A percentile compares a stretch with the other conserved stretches of the same genome.
These are phyloP conservation scores for Amblyjoppa proteus DNA, from an alignment of 2,888 invertebrate species.

Conservation along the genomic window DNA sequence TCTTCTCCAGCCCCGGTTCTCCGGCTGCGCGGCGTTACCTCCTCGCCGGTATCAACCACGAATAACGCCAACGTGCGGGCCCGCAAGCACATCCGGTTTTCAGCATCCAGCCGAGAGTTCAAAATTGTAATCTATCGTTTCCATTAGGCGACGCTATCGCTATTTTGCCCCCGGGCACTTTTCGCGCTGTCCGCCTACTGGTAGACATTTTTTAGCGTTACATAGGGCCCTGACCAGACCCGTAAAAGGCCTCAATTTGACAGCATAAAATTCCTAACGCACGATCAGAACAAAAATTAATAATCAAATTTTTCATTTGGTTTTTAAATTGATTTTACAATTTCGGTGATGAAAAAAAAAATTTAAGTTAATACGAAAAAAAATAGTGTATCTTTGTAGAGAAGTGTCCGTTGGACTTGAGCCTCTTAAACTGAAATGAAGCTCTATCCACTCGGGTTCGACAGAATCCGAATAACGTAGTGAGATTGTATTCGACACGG, in stretches of 20 bases:
- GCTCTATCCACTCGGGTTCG: too few species aligned
- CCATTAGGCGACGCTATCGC: not conserved
- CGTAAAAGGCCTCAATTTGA: not conserved
- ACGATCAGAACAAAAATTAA: not conserved
- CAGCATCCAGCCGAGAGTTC: not conserved
- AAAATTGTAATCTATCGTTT: constrained; percentile 35
- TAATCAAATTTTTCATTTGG: not conserved
- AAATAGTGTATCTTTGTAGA: not conserved
- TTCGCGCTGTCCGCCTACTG: not conserved
- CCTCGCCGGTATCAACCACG: constrained; percentile 41
- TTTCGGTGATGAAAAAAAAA: not conserved
- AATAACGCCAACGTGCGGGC: constrained; percentile 17
- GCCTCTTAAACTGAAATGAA: not conserved
- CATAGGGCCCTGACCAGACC: not conserved
- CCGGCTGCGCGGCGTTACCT: constrained; percentile 24
- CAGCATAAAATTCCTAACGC: not conserved
- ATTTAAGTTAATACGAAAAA: not conserved
- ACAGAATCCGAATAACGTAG: not conserved
- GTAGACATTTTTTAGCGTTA: not conserved
- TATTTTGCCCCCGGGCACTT: not conserved
- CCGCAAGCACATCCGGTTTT: not conserved
- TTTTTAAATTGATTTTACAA: too few species aligned
- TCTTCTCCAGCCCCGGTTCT: constrained; percentile 25
- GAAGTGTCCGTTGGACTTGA: not conserved
- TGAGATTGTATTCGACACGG: not conserved